Evolutionary conservation across 2,113 vertebrate genomes (phyloP).

Genomic region (Cinclus cinclus): DNA sequence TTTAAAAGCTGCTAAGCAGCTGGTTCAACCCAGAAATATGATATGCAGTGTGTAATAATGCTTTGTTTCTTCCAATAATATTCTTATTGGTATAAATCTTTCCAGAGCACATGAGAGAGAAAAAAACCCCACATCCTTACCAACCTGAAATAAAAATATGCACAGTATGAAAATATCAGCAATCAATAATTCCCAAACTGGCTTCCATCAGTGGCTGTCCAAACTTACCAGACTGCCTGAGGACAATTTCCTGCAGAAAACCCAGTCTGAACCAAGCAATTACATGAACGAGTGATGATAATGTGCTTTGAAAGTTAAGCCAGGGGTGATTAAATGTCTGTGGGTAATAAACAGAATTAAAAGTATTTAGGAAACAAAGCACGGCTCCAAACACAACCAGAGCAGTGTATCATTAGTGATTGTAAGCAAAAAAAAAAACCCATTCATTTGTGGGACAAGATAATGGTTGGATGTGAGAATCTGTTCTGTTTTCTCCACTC

Average conservation of each 20-base stretch:
- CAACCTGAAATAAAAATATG: slow-evolving; percentile 11
- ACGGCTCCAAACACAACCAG: background rate
- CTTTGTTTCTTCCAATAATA: background rate
- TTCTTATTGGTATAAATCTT: background rate
- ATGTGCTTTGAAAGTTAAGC: slow-evolving; percentile 69
- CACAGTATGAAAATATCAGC: slow-evolving; percentile 18
- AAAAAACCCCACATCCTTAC: background rate
- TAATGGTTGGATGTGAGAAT: background rate
- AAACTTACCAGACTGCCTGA: background rate
- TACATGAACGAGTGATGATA: slow-evolving; percentile 39
- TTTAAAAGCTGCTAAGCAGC: background rate
- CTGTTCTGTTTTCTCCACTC: background rate
- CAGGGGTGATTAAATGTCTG: slow-evolving; percentile 54
- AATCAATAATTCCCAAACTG: slow-evolving; percentile 50
- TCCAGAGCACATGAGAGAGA: background rate
- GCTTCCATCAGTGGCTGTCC: background rate
- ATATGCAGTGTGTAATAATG: background rate
- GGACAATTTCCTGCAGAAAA: slow-evolving; percentile 65
- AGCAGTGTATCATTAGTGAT: slow-evolving; percentile 1
- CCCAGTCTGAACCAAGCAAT: slow-evolving; percentile 17
- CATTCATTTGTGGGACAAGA: slow-evolving; percentile 1
- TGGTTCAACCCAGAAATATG: background rate
- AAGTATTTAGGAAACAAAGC: slow-evolving; percentile 46
- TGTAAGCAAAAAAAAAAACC: background rate
- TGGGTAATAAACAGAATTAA: slow-evolving; percentile 58